Evolutionary conservation across 2,797 vertebrate genomes (phyloP), one percentile per base, ranked within the genome.

Genomic region (Phoeniculus purpureus): DNA sequence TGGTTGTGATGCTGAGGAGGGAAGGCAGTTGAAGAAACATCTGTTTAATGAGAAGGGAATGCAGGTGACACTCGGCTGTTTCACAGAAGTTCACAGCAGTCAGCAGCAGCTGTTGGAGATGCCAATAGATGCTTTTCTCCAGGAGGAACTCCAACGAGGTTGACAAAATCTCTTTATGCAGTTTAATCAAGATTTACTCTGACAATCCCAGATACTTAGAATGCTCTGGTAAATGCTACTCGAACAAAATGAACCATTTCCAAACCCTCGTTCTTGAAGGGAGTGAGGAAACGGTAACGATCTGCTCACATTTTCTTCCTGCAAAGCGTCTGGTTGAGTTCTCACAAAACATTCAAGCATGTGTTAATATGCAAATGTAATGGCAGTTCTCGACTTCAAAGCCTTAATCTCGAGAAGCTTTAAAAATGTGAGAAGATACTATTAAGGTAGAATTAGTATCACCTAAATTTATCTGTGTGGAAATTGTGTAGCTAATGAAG

Each of bases 181-280:
- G 23, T 74, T 93, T 80, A 87, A 86, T 75, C 74, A 47, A 80
- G 40, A 51, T 60, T 81, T 83, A 37, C 19, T 89, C 56, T 64
- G 31, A 50, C 18, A 88, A 58, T 75, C 48, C 45, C 60, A 68
- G 60, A 58, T 75, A 55, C 64, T 81, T 76, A 65, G 82, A 81
- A 71, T 60, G 20, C 19, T 74, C 90, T 87, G 4, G 21, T 85
- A 86, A 65, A 81, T 92, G 29, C 27, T 85, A 34, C 47, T 77
- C 65, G 51, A 87, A 74, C 22, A 87, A 94, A 79, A 87, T 29
- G 2, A 93, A 29, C 72, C 68, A 73, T 85, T 94, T 91, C 73
- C 10, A 80, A 62, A 90, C 83, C 74, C 61, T 25, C 9, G 40
- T 74, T 93, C 55, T 81, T 79, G n/a, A 80, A 86, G 15, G 32